Evolutionary conservation across 2,888 invertebrate species (phyloP).

Genomic region (Papilio demoleus): DNA sequence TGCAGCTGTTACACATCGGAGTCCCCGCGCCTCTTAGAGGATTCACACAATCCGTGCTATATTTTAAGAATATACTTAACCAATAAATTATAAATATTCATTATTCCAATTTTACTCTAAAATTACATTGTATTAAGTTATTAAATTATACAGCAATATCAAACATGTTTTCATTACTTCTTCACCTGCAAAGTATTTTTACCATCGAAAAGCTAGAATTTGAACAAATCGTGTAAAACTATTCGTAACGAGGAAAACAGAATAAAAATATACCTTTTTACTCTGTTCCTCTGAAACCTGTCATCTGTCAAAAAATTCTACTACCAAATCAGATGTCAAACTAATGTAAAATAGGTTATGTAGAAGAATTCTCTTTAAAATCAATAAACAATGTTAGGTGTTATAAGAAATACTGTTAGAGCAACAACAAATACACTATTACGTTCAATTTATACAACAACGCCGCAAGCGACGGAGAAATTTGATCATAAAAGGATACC

Average conservation of each 20-base stretch:
- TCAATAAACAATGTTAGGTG: conserved; percentile 60
- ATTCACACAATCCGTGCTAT: conserved; percentile 68
- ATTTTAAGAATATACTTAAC: conserved; percentile 57
- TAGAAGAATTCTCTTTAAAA: conserved; percentile 24
- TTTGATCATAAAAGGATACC: conserved; percentile 77
- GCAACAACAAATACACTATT: conserved; percentile 54
- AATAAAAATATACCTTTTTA: too few relatives aligned
- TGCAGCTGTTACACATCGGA: conserved; percentile 61
- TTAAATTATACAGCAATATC: conserved; percentile 42
- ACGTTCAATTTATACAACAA: conserved; percentile 66
- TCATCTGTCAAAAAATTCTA: not conserved
- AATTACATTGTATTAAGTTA: conserved; percentile 42
- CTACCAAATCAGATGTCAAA: not conserved
- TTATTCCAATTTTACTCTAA: conserved; percentile 21
- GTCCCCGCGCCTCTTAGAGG: conserved; percentile 66
- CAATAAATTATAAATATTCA: conserved; percentile 43
- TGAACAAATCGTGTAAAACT: too few relatives aligned
- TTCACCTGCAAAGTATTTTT: too few relatives aligned
- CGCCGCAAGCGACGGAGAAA: conserved; percentile 61
- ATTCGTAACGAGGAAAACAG: too few relatives aligned
- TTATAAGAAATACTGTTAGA: conserved; percentile 60
- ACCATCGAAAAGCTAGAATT: not conserved
- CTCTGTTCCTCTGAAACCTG: not conserved
- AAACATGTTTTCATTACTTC: not conserved
- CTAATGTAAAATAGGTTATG: not conserved